A percentile compares a stretch with the other conserved stretches of the same genome.
Evolutionary conservation across 2,113 vertebrate genomes (phyloP).

Genomic region (Epinephelus fuscoguttatus): DNA sequence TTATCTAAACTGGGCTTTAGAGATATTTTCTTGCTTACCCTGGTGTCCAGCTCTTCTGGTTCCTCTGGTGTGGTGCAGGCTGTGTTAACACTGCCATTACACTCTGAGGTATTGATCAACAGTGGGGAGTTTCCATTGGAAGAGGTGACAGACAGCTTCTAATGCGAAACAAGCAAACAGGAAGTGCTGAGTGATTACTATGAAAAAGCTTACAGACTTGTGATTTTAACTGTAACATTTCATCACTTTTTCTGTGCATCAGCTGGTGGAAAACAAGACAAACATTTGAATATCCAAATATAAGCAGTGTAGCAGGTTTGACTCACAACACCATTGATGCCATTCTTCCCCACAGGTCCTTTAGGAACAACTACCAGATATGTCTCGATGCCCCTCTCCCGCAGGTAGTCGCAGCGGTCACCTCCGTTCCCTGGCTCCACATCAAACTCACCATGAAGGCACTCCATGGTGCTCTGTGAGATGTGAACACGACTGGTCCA

Average conservation of each 20-base stretch:
- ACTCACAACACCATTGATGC: slow-evolving; percentile 91
- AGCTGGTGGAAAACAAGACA: neutral
- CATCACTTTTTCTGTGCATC: neutral
- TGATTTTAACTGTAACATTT: neutral
- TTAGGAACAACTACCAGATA: slow-evolving; percentile 91
- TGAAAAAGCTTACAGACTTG: neutral
- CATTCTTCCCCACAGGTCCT: slow-evolving; percentile 86
- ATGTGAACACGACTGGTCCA: slow-evolving; percentile 93
- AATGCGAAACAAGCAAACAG: slow-evolving; percentile 35
- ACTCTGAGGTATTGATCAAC: slow-evolving; percentile 93
- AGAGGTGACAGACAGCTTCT: slow-evolving; percentile 90
- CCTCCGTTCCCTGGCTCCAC: slow-evolving; percentile 92
- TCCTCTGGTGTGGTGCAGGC: slow-evolving; percentile 88
- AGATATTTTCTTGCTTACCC: slow-evolving; percentile 77
- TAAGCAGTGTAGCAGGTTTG: neutral
- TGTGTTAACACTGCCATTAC: slow-evolving; percentile 88
- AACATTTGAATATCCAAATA: slow-evolving; percentile 12
- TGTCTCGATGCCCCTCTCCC: slow-evolving; percentile 92
- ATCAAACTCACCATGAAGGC: slow-evolving; percentile 93
- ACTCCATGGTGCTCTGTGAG: slow-evolving; percentile 94
- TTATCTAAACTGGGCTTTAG: too few species aligned
- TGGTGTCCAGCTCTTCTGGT: slow-evolving; percentile 89
- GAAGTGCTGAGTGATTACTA: neutral
- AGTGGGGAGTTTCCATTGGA: slow-evolving; percentile 90
- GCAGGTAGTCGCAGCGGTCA: slow-evolving; percentile 93